Evolutionary conservation across 1,140 invertebrate genomes (phyloP).

Genomic region (Campodea augens): DNA sequence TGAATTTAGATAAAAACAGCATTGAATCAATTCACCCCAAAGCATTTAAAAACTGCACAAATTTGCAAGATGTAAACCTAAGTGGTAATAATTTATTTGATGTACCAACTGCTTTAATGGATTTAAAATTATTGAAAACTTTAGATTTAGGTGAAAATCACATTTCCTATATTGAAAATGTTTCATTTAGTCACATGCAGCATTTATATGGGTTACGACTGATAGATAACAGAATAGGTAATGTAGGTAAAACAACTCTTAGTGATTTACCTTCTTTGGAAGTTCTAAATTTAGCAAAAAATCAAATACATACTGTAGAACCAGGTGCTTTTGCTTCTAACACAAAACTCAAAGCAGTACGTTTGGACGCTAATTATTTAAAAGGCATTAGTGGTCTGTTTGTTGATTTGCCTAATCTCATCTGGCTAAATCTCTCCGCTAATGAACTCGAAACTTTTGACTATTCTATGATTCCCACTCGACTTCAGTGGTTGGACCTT

Average conservation of each 20-base stretch:
- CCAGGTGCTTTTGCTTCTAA: constrained; percentile 66
- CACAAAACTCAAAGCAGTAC: constrained; percentile 61
- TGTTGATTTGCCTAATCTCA: constrained; percentile 61
- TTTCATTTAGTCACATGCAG: constrained; percentile 56
- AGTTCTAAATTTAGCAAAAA: constrained; percentile 70
- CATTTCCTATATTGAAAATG: constrained; percentile 60
- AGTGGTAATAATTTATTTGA: constrained; percentile 65
- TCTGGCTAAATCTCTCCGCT: constrained; percentile 81
- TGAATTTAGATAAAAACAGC: constrained; percentile 68
- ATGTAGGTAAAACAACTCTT: constrained; percentile 63
- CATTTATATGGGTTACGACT: constrained; percentile 64
- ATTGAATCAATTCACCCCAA: constrained; percentile 54
- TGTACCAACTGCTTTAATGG: constrained; percentile 64
- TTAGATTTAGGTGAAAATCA: constrained; percentile 77
- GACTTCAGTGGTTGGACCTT: constrained; percentile 75
- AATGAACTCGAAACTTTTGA: constrained; percentile 77
- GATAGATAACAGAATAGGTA: constrained; percentile 73
- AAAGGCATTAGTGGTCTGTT: constrained; percentile 68
- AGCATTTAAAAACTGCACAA: constrained; percentile 63
- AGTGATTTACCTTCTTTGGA: constrained; percentile 61
- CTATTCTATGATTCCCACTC: constrained; percentile 73
- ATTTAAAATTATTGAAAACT: constrained; percentile 59
- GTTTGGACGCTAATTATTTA: constrained; percentile 71
- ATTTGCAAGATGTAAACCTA: constrained; percentile 68
- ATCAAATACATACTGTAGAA: constrained; percentile 69